Evolutionary conservation across 2,797 vertebrate genomes (phyloP), one percentile per base, ranked within the genome.

Genomic region (Acipenser oxyrinchus): DNA sequence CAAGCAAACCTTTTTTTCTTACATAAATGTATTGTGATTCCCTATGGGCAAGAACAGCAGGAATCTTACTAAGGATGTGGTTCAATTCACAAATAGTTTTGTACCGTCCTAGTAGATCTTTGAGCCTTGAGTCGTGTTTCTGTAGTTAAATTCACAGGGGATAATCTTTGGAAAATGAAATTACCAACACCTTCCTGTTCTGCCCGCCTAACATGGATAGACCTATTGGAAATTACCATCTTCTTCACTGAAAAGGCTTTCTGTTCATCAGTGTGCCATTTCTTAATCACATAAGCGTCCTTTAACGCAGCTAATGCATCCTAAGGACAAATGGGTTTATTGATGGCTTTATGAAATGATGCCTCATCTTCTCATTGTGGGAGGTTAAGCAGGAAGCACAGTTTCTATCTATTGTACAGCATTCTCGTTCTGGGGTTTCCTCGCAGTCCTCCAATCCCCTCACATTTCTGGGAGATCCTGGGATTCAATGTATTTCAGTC

Each of bases 151-250:
- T 48, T 48, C 48, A 49, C 4, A 66, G 49, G 48, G 13, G 15
- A 48, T 66, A 48, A 23, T 60, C 52, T 12, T 10, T 8, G 12
- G 55, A 5, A 60, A 60, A 60, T 59, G 10, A 13, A 59, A 66
- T 66, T 49, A 53, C 48, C 13, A 66, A 13, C 18, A 50, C 62
- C 48, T 49, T 66, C 23, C 49, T 66, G n/a, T 66, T n/a, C n/a
- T 12, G n/a, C n/a, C n/a, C n/a, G n/a, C n/a, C n/a, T n/a, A n/a
- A n/a, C n/a, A n/a, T n/a, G 48, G 53, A 8, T 49, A 10, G 6
- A 11, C 53, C 37, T 66, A 59, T 66, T 55, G 57, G 37, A 66
- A 66, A 66, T 65, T 11, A n/a, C 37, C 51, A 59, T 66, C 52
- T 37, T 18, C 18, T 18, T 18, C 18, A 18, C 18, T 18, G 18